Percentiles rank a stretch among this genome's conserved stretches.
Conservation (phyloP, 2,113 vertebrate species). For the Sorex fumeus region DNA sequence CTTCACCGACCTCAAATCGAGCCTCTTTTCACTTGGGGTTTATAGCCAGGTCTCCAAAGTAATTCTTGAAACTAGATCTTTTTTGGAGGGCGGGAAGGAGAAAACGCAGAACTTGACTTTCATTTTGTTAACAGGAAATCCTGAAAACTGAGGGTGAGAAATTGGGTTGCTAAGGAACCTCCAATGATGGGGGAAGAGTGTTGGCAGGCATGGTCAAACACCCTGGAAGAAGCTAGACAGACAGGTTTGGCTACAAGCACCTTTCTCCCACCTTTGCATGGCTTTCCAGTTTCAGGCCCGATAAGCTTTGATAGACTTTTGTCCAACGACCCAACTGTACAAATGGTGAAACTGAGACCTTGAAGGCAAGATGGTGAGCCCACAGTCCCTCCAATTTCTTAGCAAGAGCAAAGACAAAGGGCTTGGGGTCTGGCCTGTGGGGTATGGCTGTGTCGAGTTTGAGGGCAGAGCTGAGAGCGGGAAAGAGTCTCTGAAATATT, state of each 20-base stretch:
- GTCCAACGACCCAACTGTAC: too few species aligned
- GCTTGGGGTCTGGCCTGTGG: too few species aligned
- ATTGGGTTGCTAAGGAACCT: slow-evolving; percentile 82
- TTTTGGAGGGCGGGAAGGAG: slow-evolving; percentile 32
- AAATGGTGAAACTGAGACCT: too few species aligned
- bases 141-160: slow-evolving; percentile 60
- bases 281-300: too few species aligned
- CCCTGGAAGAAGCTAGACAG: slow-evolving; percentile 41
- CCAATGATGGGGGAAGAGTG: slow-evolving; percentile 21
- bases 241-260: slow-evolving; percentile 38
- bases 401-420: too few species aligned
- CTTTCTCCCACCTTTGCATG: too few species aligned
- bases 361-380: too few species aligned
- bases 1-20: not conserved
- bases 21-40: slow-evolving; percentile 6
- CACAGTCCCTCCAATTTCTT: too few species aligned
- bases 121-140: slow-evolving; percentile 77
- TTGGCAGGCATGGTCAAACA: slow-evolving; percentile 69
- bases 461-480: too few species aligned
- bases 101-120: slow-evolving; percentile 74
- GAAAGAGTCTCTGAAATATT: too few species aligned
- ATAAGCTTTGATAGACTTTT: too few species aligned
- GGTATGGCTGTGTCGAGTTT: too few species aligned
- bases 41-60: slow-evolving; percentile 9
- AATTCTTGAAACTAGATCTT: slow-evolving; percentile 33